phyloP scores from a whole-genome alignment of 2,797 vertebrate species.

The Neosilurus hyrtlii region DNA sequence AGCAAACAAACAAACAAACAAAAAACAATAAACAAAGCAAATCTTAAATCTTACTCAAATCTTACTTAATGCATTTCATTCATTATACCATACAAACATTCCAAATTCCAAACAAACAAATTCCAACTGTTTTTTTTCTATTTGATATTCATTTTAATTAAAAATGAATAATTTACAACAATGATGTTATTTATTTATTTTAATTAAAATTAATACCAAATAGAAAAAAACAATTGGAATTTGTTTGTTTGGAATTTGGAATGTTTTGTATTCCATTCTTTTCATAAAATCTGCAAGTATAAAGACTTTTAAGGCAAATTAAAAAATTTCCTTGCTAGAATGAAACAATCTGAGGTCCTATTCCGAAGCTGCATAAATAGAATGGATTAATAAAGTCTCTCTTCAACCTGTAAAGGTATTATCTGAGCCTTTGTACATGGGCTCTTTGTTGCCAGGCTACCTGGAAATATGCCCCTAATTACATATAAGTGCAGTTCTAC shows the following conservation, averaged over 20 bases:
- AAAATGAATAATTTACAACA: too few relatives aligned
- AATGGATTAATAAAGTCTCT: slow-evolving; percentile 74
- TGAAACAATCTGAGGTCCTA: slow-evolving; percentile 65
- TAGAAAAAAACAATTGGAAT: background rate
- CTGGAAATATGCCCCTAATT: slow-evolving; percentile 76
- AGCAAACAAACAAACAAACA: background rate
- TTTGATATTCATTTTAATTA: slow-evolving; percentile 42
- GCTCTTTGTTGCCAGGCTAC: slow-evolving; percentile 70
- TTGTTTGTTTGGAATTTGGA: background rate
- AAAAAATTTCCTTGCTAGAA: slow-evolving; percentile 68
- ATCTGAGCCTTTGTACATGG: slow-evolving; percentile 62
- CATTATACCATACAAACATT: background rate
- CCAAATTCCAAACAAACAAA: background rate
- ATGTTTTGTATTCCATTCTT: slow-evolving; percentile 58
- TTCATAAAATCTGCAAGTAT: slow-evolving; percentile 69
- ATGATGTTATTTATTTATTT: too few relatives aligned
- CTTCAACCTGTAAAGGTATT: slow-evolving; percentile 66
- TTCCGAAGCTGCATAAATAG: slow-evolving; percentile 69
- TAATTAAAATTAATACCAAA: slow-evolving; percentile 42
- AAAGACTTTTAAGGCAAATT: slow-evolving; percentile 63
- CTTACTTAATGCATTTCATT: background rate
- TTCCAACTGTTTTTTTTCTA: background rate
- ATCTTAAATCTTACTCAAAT: too few relatives aligned
- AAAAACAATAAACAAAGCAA: background rate
- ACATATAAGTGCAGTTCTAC: slow-evolving; percentile 68